Percentiles rank a stretch among this genome's conserved stretches.
These are phyloP conservation scores for Drosophila nikananu DNA, from an alignment of 1,140 invertebrate species.

Conservation along the genomic window DNA sequence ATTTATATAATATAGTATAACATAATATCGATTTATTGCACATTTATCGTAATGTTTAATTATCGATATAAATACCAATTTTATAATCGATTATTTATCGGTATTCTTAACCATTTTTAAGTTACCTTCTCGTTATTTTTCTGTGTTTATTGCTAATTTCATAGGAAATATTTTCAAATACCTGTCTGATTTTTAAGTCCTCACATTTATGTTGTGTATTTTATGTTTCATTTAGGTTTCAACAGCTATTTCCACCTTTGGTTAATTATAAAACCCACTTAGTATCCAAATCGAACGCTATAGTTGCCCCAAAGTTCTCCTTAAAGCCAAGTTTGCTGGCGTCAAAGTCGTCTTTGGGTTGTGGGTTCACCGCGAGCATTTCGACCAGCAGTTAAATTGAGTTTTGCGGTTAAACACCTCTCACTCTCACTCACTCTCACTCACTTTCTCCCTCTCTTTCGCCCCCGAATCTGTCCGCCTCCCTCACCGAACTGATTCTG, in stretches of 20 bases:
- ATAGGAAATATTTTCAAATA: not conserved
- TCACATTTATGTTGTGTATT: not conserved
- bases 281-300: not conserved
- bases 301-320: not conserved
- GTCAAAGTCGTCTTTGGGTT: conserved; percentile 9
- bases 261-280: not conserved
- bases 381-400: conserved; percentile 32
- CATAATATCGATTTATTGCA: no score
- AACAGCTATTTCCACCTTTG: not conserved
- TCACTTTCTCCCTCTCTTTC: not conserved
- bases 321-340: conserved; percentile 9
- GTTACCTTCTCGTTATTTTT: not conserved
- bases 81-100: no score
- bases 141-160: not conserved
- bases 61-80: no score
- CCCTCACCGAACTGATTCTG: conserved; percentile 10
- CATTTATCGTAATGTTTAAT: no score
- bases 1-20: no score
- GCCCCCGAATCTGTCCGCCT: no score
- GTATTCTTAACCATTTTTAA: no score
- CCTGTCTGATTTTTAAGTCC: no score
- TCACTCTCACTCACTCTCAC: not conserved
- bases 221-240: no score
- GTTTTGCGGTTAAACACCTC: conserved; percentile 29
- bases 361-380: conserved; percentile 18